Conservation (phyloP, 1,140 invertebrate genomes). For the Chironomus striatipennis region DNA sequence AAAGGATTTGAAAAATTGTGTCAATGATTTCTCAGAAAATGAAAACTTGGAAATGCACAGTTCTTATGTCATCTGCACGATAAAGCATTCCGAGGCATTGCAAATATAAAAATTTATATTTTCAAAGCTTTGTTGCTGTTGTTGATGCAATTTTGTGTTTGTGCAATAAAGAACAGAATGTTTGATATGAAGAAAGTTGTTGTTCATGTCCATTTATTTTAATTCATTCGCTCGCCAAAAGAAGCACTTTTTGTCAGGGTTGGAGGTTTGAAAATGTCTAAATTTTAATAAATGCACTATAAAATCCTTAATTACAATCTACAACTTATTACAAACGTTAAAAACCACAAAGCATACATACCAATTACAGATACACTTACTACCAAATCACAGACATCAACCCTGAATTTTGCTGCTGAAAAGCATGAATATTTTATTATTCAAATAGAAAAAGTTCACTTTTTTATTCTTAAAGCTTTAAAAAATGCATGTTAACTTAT, state of each 20-base stretch:
- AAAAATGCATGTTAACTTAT: not conserved
- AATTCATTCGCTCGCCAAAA: not conserved
- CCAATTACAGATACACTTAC: too few species aligned
- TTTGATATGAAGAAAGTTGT: not conserved
- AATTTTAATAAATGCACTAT: too few species aligned
- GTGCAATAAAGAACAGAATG: not conserved
- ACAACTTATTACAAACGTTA: too few species aligned
- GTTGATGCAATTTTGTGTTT: not conserved
- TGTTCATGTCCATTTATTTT: not conserved
- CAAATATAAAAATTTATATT: not conserved
- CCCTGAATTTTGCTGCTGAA: not conserved
- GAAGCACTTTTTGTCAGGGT: not conserved
- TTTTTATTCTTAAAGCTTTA: not conserved
- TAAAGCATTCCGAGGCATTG: not conserved
- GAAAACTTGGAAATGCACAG: not conserved
- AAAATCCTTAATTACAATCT: too few species aligned
- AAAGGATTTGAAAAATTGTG: not conserved
- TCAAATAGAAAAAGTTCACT: not conserved
- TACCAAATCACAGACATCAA: too few species aligned
- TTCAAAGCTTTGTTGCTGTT: not conserved
- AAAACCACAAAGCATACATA: too few species aligned
- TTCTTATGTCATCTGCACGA: not conserved
- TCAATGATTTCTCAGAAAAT: not conserved
- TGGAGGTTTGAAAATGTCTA: too few species aligned
- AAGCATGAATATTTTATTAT: not conserved